Evolutionary conservation across 23 tunicate genomes (phyloP).

Genomic region (Styela clava): DNA sequence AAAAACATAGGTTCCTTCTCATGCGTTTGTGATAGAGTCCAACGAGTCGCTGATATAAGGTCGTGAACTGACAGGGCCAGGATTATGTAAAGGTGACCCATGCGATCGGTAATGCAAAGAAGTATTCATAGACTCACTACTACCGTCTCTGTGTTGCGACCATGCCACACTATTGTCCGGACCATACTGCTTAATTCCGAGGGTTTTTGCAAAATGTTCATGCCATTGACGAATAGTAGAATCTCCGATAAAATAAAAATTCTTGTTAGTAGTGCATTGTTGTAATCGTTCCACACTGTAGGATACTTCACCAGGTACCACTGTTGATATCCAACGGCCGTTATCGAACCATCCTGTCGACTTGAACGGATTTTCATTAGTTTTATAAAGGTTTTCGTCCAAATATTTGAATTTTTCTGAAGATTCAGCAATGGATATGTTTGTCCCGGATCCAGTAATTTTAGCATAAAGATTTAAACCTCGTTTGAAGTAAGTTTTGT

Average conservation of each 20-base stretch:
- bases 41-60: conserved; percentile 66
- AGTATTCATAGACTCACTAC: conserved; percentile 12
- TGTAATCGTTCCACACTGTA: not conserved
- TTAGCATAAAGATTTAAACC: not conserved
- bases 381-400: not conserved
- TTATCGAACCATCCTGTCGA: conserved; percentile 24
- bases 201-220: not conserved
- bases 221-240: conserved; percentile 56
- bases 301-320: not conserved
- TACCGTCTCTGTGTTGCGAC: conserved; percentile 22
- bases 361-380: not conserved
- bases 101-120: conserved; percentile 56
- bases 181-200: not conserved
- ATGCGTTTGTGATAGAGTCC: conserved; percentile 37
- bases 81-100: conserved; percentile 74
- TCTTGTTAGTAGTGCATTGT: conserved; percentile 28
- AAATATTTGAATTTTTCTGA: no score
- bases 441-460: not conserved
- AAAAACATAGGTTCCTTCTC: conserved; percentile 48
- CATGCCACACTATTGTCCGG: conserved; percentile 1
- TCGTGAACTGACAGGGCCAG: conserved; percentile 39
- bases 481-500: not conserved
- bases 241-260: conserved; percentile 43
- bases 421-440: not conserved
- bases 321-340: not conserved